These are phyloP conservation scores for Lophotriccus pileatus DNA, from an alignment of 2,797 vertebrate genomes.

Conservation along the genomic window DNA sequence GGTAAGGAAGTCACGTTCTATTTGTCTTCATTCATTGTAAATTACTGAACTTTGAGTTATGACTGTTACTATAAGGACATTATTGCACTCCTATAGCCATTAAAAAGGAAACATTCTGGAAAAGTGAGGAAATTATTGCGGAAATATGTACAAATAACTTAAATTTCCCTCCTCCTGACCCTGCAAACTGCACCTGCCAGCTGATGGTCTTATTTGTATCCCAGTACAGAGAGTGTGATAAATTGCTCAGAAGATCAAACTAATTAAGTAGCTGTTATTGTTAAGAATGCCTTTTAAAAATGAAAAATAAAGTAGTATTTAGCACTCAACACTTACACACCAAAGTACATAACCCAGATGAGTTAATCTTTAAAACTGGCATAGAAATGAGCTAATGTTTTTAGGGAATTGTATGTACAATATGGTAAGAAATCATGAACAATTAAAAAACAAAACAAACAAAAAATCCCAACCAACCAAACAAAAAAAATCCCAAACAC, in stretches of 20 bases:
- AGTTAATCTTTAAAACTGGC: slow-evolving; percentile 64
- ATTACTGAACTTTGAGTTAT: neutral
- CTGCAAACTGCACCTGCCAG: neutral
- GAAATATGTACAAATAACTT: neutral
- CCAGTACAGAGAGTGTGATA: neutral
- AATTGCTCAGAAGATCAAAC: slow-evolving; percentile 12
- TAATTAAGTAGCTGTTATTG: slow-evolving; percentile 48
- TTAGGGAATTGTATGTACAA: slow-evolving; percentile 63
- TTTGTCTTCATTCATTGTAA: neutral
- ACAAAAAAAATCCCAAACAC: neutral
- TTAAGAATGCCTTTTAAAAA: slow-evolving; percentile 47
- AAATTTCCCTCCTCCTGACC: neutral
- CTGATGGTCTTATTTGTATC: neutral
- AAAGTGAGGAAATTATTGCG: neutral
- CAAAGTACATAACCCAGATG: slow-evolving; percentile 63
- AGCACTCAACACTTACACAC: slow-evolving; percentile 69
- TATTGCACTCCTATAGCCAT: neutral
- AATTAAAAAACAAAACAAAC: neutral
- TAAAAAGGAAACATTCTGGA: neutral
- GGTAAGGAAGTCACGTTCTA: neutral
- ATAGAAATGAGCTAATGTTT: slow-evolving; percentile 72
- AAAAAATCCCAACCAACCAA: neutral
- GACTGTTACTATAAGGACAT: neutral
- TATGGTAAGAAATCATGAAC: slow-evolving; percentile 68
- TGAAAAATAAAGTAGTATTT: slow-evolving; percentile 62